A percentile compares a stretch with the other conserved stretches of the same genome.
Conservation (phyloP, 2,113 vertebrate genomes). For the Mustela nigripes region DNA sequence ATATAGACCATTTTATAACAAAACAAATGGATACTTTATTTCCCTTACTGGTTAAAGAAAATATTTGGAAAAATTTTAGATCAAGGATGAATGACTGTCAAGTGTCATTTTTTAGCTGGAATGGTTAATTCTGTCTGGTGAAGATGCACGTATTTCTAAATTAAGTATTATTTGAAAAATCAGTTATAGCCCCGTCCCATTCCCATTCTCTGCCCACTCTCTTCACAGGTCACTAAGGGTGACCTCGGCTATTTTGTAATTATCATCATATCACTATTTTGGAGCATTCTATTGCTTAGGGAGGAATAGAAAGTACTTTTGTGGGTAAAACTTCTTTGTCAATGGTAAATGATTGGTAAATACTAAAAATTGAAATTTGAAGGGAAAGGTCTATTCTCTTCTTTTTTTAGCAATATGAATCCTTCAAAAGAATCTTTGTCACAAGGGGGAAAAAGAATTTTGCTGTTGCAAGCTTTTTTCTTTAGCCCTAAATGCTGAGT, state of each 20-base stretch:
- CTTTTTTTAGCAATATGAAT: constrained; percentile 46
- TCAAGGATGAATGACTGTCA: neutral
- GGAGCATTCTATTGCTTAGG: neutral
- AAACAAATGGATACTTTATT: neutral
- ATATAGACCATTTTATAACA: constrained; percentile 6
- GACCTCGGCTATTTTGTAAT: neutral
- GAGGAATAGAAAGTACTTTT: neutral
- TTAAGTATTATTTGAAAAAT: constrained; percentile 32
- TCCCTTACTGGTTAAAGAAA: constrained; percentile 42
- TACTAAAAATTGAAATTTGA: constrained; percentile 50
- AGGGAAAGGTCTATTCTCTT: neutral
- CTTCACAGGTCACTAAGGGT: neutral
- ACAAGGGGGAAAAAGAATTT: neutral
- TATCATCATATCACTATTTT: constrained; percentile 41
- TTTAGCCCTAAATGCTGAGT: constrained; percentile 29
- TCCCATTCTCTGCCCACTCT: neutral
- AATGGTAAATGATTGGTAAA: constrained; percentile 2
- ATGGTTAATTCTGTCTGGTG: constrained; percentile 46
- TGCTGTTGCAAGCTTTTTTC: constrained; percentile 42
- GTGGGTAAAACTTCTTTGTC: neutral
- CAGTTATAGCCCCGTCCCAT: neutral
- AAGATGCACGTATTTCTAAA: constrained; percentile 45
- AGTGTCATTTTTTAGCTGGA: constrained; percentile 1
- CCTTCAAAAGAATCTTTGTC: constrained; percentile 46
- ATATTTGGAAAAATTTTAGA: neutral